Base-by-base conservation (phyloP, 2,888 invertebrate species). In the Leptopilina syphax region DNA sequence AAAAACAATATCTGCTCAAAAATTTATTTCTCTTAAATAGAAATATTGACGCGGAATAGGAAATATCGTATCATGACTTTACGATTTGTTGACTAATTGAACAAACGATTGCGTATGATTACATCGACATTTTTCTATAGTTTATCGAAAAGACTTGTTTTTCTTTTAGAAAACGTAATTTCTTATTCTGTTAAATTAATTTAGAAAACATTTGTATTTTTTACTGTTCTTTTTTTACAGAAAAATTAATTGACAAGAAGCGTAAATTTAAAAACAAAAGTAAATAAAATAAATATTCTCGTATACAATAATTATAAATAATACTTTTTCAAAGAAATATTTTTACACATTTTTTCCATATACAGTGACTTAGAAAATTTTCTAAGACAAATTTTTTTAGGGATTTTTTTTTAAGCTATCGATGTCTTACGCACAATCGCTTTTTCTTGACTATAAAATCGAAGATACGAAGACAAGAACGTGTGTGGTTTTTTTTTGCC, bases 11-110 rank as follows among this genome's bases (percentile, higher is more conserved):
- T 73, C 73, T 34, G 54, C 34, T 57, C 27, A 50, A 27, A 73
- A 34, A 70, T 54, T 57, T 18, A 57, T 60, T 73, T 73, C 57
- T 27, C 34, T n/a, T 54, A 57, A n/a, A 54, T 70, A 70, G 50
- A 70, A 70, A 73, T 73, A 57, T 73, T 57, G 54, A 73, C 73
- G 57, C 76, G 78, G 76, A 76, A 79, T 80, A 82, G 73, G 73
- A 60, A 80, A 81, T 79, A 80, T 79, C 78, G 79, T 80, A 81
- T 34, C 12, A 50, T 68, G 66, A 70, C 77, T 84, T 76, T 80
- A 82, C 80, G 76, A 83, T 82, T 81, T 76, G 76, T 67, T 84
- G 82, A 83, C 83, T 84, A 83, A 66, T 44, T 79, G 79, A 79
- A 82, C 73, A 79, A 80, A 79, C 80, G 79, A 73, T 57, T 73